Percentiles rank a stretch among this genome's conserved stretches.
phyloP scores from a whole-genome alignment of 2,888 invertebrate genomes.

The Orthosia gracilis region DNA sequence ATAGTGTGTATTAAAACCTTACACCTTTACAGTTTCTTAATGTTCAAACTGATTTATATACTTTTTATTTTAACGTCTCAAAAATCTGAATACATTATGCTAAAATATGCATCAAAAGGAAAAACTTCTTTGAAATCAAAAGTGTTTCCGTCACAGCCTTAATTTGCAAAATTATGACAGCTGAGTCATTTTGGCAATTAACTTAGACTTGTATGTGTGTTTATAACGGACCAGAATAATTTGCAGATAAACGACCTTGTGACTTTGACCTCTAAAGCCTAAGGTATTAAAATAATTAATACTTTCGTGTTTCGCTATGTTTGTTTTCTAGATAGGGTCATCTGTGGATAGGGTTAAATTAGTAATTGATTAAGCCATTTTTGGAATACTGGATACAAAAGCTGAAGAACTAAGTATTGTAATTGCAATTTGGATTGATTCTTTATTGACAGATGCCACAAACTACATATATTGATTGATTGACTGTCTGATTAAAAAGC shows the following conservation, averaged over 20 bases:
- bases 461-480: slow-evolving; percentile 24
- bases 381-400: neutral
- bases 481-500: slow-evolving; percentile 28
- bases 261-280: slow-evolving; percentile 40
- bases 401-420: neutral
- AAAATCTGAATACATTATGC: neutral
- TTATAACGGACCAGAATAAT: slow-evolving; percentile 49
- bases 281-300: slow-evolving; percentile 27
- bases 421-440: neutral
- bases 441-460: slow-evolving; percentile 2
- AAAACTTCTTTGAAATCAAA: slow-evolving; percentile 46
- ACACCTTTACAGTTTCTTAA: neutral
- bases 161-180: slow-evolving; percentile 39
- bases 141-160: slow-evolving; percentile 33
- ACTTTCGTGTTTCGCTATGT: slow-evolving; percentile 8
- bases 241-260: slow-evolving; percentile 47
- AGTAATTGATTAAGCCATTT: neutral
- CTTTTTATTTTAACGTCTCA: slow-evolving; percentile 1
- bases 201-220: slow-evolving; percentile 15
- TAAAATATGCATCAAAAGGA: slow-evolving; percentile 15
- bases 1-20: neutral
- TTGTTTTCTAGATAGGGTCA: slow-evolving; percentile 12
- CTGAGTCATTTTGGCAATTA: slow-evolving; percentile 38
- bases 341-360: neutral
- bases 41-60: neutral